Base-by-base conservation (phyloP, 1,140 invertebrate species). In the Zaprionus camerounensis region DNA sequence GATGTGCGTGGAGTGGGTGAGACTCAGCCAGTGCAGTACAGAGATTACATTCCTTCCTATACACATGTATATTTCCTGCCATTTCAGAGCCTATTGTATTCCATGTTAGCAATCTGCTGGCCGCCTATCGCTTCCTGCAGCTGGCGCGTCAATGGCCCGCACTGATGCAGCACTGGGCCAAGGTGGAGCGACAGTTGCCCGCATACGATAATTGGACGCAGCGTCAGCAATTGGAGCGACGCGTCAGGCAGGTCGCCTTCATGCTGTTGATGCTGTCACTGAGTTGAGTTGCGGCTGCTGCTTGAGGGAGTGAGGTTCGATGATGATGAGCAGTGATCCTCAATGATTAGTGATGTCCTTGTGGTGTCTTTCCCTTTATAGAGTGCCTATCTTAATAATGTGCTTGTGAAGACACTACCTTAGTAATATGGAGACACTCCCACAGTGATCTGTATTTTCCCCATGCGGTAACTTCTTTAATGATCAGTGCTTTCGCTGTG, bases 1-100 rank as follows among this genome's bases (percentile, higher is more conserved):
- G 85, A 92, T 79, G 83, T 91, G 9, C 75, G 85, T n/a, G 82
- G 78, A 57, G 84, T 92, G 44, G 91, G 91, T 92, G 26, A 53
- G 22, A 36, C 22, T 22, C 11, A n/a, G 53, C 12, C 17, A 34
- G 12, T 38, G 28, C 9, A 38, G 17, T 12, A n/a, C n/a, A 17
- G 20, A 69, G 31, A 5, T 69, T 34, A 26, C 6, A 12, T 22
- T 24, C 1, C 38, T 58, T 55, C 7, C 3, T 6, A 28, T 28
- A 17, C 5, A n/a, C 7, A 17, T 20, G 20, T 20, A 20, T 9
- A 46, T 9, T 2, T 17, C n/a, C 41, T 17, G n/a, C 9, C 31
- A 11, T 65, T 22, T 6, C 44, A 91, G 90, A 91, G 20, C 87
- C 87, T 0, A 79, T 92, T 24, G 78, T 91, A 17, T 92, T 92